phyloP scores from a whole-genome alignment of 2,888 invertebrate genomes.

The Pinctada fucata region DNA sequence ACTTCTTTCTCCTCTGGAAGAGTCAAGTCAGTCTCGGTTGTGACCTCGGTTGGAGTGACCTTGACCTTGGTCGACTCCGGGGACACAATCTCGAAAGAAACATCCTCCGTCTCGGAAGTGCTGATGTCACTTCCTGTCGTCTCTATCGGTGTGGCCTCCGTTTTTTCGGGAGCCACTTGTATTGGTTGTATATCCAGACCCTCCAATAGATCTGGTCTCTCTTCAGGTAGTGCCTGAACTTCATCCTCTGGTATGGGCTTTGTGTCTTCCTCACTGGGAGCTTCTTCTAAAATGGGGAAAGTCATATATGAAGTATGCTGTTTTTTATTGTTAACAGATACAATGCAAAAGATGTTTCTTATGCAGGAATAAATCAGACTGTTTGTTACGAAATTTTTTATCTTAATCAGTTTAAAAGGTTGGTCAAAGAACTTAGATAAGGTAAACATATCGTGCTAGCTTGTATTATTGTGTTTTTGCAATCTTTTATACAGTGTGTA shows the following conservation, averaged over 20 bases:
- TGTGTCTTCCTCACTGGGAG: constrained; percentile 55
- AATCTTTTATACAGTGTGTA: no score
- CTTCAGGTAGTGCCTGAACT: constrained; percentile 41
- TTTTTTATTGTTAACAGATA: not conserved
- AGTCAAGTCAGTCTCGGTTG: constrained; percentile 56
- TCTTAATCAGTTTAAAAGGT: no score
- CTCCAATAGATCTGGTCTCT: constrained; percentile 57
- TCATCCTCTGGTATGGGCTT: constrained; percentile 28
- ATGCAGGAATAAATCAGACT: no score
- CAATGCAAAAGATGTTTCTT: constrained; percentile 39
- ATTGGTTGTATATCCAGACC: constrained; percentile 64
- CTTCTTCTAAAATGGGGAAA: constrained; percentile 30
- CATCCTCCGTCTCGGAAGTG: constrained; percentile 67
- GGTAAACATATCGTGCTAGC: no score
- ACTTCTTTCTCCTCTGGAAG: constrained; percentile 63
- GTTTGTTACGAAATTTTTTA: no score
- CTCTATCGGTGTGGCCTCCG: constrained; percentile 62
- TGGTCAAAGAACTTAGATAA: not conserved
- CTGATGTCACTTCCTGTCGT: constrained; percentile 59
- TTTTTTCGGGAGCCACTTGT: constrained; percentile 56
- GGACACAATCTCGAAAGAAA: constrained; percentile 65
- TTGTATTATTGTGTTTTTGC: no score
- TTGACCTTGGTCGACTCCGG: constrained; percentile 56
- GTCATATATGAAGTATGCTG: not conserved
- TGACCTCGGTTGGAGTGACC: constrained; percentile 57